These are phyloP conservation scores for Gymnothorax reevesii DNA, from an alignment of 2,797 vertebrate genomes.

Conservation along the genomic window DNA sequence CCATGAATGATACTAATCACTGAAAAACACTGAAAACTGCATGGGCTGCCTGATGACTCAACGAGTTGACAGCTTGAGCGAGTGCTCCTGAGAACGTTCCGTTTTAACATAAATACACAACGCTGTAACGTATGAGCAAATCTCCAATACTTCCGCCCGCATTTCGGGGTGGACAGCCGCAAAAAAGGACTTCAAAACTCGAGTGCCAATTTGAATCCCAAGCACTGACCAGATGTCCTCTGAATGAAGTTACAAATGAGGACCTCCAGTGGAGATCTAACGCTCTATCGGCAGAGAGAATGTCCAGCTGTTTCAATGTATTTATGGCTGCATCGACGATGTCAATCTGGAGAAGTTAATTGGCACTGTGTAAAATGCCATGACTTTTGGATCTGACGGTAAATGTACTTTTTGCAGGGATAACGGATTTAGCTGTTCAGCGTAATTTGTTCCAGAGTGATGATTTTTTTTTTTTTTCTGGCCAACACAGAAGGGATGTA, in stretches of 20 bases:
- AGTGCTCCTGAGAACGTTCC: not conserved
- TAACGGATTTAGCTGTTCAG: too few species aligned
- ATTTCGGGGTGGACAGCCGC: not conserved
- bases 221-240: not conserved
- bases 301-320: not conserved
- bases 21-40: not conserved
- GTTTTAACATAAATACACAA: not conserved
- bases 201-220: not conserved
- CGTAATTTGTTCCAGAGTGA: too few species aligned
- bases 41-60: not conserved
- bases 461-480: too few species aligned
- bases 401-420: not conserved
- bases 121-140: not conserved
- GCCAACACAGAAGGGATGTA: too few species aligned
- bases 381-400: not conserved
- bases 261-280: not conserved
- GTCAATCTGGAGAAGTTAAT: not conserved
- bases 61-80: not conserved
- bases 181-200: not conserved
- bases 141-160: not conserved
- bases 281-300: not conserved
- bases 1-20: not conserved
- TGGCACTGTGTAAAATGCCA: not conserved
- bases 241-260: not conserved
- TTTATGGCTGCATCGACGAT: not conserved